Base-by-base conservation (phyloP, 64 coral and sea anemone genomes). In the Montipora efflorescens region DNA sequence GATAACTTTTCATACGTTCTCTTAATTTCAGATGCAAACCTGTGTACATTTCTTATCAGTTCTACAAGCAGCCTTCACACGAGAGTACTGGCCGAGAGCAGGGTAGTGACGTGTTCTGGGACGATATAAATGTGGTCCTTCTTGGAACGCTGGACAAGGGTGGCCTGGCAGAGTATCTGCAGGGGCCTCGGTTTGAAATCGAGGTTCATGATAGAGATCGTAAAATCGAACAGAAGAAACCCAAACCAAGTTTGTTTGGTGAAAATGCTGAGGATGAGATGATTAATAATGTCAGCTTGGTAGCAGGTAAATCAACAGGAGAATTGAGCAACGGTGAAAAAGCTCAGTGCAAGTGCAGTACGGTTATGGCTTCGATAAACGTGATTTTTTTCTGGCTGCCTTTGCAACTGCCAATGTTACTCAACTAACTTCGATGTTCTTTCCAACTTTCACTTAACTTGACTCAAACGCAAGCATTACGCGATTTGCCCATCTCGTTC, bases 161-260 rank as follows among this genome's bases (percentile, higher is more conserved):
- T 53, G 73, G 94, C 13, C 90, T 98, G n/a, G 86, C 90, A 45
- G 90, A 98, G 73, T 98, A 95, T 44, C 90, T 98, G 8, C 93
- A 90, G 16, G 96, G 96, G 14, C 96, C 96, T 4, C 96, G 87
- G 5, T 75, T 98, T 44, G 69, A 95, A 59, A 92, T 98, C 67
- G 96, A 98, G 75, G 93, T 98, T 55, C 96, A 95, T 75, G 96
- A 98, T 67, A 98, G 96, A 59, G 96, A 98, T 6, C 96, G 90
- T 50, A 98, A 98, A 51, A 76, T 87, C 3, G 90, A 90, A 47
- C 92, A 90, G 46, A 87, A 93, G 13, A 98, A 98, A 76, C 67
- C 59, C 18, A 98, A 95, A 48, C 93, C 96, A 7, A 92, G 87
- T 6, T 58, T 98, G n/a, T 98, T 98, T 76, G 96, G 96, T 50